Evolutionary conservation across 2,888 invertebrate species (phyloP), one percentile per base, ranked within the genome.

Genomic region (Tiliacea citrago): DNA sequence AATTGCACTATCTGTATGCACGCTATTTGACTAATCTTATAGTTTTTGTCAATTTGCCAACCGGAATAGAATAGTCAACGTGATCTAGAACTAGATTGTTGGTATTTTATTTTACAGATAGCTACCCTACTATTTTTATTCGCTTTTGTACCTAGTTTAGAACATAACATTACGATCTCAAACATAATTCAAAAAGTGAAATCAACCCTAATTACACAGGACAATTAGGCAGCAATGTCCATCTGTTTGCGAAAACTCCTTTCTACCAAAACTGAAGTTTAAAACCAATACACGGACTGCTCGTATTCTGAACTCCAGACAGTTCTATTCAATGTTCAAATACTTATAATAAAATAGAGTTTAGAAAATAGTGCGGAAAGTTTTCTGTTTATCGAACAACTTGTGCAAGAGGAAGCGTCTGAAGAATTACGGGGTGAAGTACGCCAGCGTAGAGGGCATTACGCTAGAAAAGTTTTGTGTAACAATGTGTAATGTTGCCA

Each of bases 401-500:
- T 93, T 91, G 91, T 92, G 85, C 86, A 84, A 93, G 88, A 91
- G 93, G 93, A 94, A 93, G 87, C 90, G 89, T 86, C 90, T 88
- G 86, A 89, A 89, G 92, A 93, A 93, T 92, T 92, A 92, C 91
- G 89, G 90, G 89, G 88, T 93, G 93, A 93, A 94, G 94, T 93
- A 93, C 92, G 90, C 89, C 89, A 87, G 90, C 90, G 79, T 91
- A 91, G 92, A 94, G 94, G 92, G 94, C 92, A 95, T 94, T 95
- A 94, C 90, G 92, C 93, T 91, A 90, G 89, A 90, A 95, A 96
- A 96, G 93, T 96, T 96, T 96, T 92, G 92, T 91, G 91, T 95
- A 94, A 96, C 95, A 96, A 96, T 95, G 91, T 92, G 88, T 96
- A 96, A 96, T 96, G 93, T 92, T 94, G 95, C 95, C 94, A 96